These are phyloP conservation scores for Labia minor DNA, from an alignment of 2,888 invertebrate species.

Conservation along the genomic window DNA sequence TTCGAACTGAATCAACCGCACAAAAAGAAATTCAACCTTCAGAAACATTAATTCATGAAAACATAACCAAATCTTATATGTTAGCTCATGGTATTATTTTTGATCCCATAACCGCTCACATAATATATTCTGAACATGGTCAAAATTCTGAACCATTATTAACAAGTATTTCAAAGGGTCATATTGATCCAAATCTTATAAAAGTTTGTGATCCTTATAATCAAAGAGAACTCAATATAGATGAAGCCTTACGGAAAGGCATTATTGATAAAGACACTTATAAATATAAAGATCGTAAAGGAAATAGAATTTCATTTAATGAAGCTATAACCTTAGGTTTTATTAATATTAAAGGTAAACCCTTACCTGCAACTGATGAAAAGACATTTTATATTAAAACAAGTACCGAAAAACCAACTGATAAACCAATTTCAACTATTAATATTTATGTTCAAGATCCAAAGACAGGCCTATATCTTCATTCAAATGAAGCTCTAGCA, in stretches of 20 bases:
- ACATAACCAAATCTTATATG: constrained; percentile 54
- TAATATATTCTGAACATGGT: constrained; percentile 60
- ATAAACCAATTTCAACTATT: constrained; percentile 32
- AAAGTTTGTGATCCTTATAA: constrained; percentile 59
- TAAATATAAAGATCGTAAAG: constrained; percentile 54
- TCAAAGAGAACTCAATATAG: constrained; percentile 53
- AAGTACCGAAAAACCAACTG: constrained; percentile 48
- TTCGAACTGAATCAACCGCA: not conserved
- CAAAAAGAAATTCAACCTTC: constrained; percentile 54
- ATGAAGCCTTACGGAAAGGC: constrained; percentile 65
- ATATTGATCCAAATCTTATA: constrained; percentile 55
- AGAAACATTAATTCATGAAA: constrained; percentile 38
- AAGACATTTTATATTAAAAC: constrained; percentile 43
- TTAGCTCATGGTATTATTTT: constrained; percentile 62
- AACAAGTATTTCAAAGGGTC: constrained; percentile 63
- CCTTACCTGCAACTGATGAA: constrained; percentile 39
- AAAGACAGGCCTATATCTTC: constrained; percentile 64
- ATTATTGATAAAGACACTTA: constrained; percentile 61
- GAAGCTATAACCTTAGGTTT: constrained; percentile 70
- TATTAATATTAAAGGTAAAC: constrained; percentile 63
- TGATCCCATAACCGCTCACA: constrained; percentile 63
- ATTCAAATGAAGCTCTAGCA: constrained; percentile 69
- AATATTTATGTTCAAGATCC: constrained; percentile 46
- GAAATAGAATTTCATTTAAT: constrained; percentile 53
- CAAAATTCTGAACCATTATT: constrained; percentile 55